Evolutionary conservation across 2,888 invertebrate genomes (phyloP).

Genomic region (Cabera pusaria): DNA sequence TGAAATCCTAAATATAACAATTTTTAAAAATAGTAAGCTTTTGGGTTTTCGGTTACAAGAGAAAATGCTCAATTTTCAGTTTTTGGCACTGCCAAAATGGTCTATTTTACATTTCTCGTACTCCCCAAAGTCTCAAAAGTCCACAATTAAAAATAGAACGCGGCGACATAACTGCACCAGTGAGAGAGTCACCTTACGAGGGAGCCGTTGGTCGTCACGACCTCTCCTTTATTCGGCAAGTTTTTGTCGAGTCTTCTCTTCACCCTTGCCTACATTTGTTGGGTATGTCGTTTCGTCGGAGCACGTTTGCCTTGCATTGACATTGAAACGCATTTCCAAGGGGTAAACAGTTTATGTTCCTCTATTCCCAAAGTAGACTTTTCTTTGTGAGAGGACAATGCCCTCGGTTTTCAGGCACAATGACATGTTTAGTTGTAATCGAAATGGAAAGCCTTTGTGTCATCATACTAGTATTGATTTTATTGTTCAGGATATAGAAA

Average conservation of each 20-base stretch:
- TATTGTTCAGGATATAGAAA: slow-evolving; percentile 8
- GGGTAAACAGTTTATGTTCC: slow-evolving; percentile 48
- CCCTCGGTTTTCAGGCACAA: slow-evolving; percentile 30
- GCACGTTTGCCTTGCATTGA: slow-evolving; percentile 60
- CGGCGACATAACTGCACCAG: no score
- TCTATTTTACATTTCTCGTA: no score
- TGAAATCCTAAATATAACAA: no score
- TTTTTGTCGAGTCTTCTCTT: slow-evolving; percentile 65
- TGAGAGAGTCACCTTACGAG: slow-evolving; percentile 43
- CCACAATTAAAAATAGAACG: no score
- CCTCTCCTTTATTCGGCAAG: slow-evolving; percentile 66
- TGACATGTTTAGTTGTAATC: slow-evolving; percentile 34
- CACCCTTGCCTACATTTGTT: slow-evolving; percentile 57
- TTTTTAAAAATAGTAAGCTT: no score
- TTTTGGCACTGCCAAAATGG: no score
- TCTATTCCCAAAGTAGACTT: slow-evolving; percentile 35
- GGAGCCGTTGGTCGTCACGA: slow-evolving; percentile 57
- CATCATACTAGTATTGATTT: slow-evolving; percentile 12
- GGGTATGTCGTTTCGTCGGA: slow-evolving; percentile 52
- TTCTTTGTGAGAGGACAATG: slow-evolving; percentile 34
- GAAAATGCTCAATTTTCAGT: no score
- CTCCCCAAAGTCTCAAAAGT: no score
- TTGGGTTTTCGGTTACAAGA: no score
- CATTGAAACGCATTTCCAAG: slow-evolving; percentile 55
- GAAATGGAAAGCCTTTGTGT: slow-evolving; percentile 26